These are phyloP conservation scores for Microtus ochrogaster DNA, from an alignment of 2,113 vertebrate species.

Conservation along the genomic window DNA sequence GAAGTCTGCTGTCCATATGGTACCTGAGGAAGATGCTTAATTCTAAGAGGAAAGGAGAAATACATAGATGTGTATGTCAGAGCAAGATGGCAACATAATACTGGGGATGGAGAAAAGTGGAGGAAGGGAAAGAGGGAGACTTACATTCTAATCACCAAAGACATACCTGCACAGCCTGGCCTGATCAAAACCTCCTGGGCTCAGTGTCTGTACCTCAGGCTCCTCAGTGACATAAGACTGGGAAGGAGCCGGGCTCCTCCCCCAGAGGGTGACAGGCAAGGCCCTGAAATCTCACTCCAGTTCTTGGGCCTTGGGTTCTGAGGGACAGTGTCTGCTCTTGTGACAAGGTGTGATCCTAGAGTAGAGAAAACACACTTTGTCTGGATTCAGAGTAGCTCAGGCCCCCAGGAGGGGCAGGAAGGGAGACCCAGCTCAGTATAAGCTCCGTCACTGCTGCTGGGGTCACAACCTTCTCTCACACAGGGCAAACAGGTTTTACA, in stretches of 20 bases:
- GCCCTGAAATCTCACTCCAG: not conserved
- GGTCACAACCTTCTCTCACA: not conserved
- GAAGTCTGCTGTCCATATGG: not conserved
- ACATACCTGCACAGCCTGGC: not conserved
- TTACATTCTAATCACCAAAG: not conserved
- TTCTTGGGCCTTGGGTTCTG: not conserved
- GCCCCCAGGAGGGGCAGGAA: not conserved
- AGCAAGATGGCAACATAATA: not conserved
- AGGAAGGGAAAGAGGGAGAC: not conserved
- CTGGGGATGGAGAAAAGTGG: not conserved
- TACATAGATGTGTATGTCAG: not conserved
- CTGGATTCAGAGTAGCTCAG: not conserved
- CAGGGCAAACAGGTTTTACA: conserved; percentile 67
- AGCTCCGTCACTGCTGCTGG: not conserved
- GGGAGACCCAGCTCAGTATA: not conserved
- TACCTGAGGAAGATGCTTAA: not conserved
- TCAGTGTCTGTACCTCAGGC: not conserved
- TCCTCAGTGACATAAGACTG: not conserved
- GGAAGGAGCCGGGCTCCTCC: not conserved
- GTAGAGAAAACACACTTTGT: not conserved
- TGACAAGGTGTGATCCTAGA: not conserved
- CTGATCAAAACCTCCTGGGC: not conserved
- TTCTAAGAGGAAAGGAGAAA: not conserved
- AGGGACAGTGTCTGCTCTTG: not conserved
- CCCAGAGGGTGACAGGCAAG: rapidly evolving